Conservation (phyloP, 2,113 vertebrate genomes). For the Microtus montanus region DNA sequence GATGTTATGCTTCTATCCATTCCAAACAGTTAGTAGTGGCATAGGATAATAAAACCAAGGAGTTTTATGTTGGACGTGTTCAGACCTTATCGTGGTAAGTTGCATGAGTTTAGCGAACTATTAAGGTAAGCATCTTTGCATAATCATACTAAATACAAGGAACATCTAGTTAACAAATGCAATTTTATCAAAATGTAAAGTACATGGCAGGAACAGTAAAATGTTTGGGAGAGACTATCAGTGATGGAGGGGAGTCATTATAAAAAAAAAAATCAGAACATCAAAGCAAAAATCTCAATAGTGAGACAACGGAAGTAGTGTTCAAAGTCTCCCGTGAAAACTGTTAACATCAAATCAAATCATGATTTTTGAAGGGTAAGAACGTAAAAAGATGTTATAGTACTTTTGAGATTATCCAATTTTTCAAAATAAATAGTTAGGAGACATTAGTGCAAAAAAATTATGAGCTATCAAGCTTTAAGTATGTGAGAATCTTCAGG, state of each 20-base stretch:
- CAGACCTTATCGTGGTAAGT: background rate
- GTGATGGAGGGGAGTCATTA: background rate
- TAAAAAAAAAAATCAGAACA: background rate
- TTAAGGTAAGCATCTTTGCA: background rate
- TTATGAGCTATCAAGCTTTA: background rate
- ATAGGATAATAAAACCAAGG: background rate
- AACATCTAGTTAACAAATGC: background rate
- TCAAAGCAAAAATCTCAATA: background rate
- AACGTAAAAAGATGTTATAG: background rate
- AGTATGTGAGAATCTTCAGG: background rate
- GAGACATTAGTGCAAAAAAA: background rate
- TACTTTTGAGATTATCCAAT: background rate
- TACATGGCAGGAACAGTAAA: background rate
- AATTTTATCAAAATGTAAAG: background rate
- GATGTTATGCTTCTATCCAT: background rate
- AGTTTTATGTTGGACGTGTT: background rate
- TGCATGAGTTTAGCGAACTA: background rate
- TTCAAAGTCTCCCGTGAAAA: background rate
- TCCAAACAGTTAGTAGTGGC: background rate
- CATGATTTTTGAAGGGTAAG: background rate
- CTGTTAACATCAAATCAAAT: background rate
- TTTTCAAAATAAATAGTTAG: background rate
- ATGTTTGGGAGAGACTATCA: background rate
- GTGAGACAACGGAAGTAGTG: background rate
- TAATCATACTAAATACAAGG: background rate